A percentile compares a stretch with the other conserved stretches of the same genome.
Evolutionary conservation across 2,888 invertebrate genomes (phyloP).

Genomic region (Drosophila anceps): DNA sequence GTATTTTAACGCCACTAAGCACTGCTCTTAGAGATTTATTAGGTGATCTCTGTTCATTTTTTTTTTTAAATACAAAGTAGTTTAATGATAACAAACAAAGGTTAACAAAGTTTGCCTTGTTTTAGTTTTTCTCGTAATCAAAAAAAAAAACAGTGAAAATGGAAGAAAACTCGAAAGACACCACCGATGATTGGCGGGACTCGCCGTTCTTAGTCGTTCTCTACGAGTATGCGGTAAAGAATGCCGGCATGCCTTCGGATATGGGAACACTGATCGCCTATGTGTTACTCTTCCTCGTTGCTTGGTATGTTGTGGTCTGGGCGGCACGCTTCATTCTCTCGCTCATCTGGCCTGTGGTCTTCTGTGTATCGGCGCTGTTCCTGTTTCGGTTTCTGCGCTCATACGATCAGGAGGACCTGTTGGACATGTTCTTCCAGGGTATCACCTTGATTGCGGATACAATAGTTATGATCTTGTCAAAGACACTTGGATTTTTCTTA

Average conservation of each 20-base stretch:
- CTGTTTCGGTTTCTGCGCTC: slow-evolving; percentile 34
- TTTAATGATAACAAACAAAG: not conserved
- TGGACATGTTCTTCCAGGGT: slow-evolving; percentile 6
- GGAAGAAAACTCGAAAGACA: slow-evolving; percentile 10
- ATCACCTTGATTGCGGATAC: not conserved
- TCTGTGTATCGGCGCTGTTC: slow-evolving; percentile 58
- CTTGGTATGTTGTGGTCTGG: slow-evolving; percentile 73
- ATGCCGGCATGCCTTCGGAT: slow-evolving; percentile 59
- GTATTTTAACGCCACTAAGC: slow-evolving; percentile 11
- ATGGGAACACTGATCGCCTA: slow-evolving; percentile 66
- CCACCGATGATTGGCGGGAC: slow-evolving; percentile 42
- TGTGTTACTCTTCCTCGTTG: slow-evolving; percentile 64
- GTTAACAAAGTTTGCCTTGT: slow-evolving; percentile 8
- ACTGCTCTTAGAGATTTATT: not conserved
- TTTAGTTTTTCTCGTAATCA: slow-evolving; percentile 1
- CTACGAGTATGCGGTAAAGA: slow-evolving; percentile 71
- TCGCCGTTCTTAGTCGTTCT: slow-evolving; percentile 38
- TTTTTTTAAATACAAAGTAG: slow-evolving; percentile 19
- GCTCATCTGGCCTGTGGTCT: slow-evolving; percentile 73
- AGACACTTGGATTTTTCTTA: not conserved
- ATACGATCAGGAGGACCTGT: slow-evolving; percentile 18
- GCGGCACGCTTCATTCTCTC: slow-evolving; percentile 64
- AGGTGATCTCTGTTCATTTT: slow-evolving; percentile 1
- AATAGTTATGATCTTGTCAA: slow-evolving; percentile 5
- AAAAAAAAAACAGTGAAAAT: slow-evolving; percentile 21